Evolutionary conservation across 2,113 vertebrate genomes (phyloP).

Genomic region (Aptenodytes forsteri): DNA sequence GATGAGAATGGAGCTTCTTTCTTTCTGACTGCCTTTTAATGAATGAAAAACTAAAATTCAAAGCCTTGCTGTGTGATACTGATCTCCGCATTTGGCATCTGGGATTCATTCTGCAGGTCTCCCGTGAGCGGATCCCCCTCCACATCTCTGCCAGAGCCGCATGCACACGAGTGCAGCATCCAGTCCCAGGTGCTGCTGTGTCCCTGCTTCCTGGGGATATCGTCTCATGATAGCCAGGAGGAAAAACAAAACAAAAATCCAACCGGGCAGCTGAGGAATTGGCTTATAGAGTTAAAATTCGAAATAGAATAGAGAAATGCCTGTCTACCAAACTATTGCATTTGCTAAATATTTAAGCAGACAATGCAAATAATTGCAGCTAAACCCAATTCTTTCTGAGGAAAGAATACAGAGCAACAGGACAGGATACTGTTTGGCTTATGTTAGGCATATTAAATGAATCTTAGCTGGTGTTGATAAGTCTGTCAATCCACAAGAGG

Average conservation of each 20-base stretch:
- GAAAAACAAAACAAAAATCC: slow-evolving; percentile 12
- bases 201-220: background rate
- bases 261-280: background rate
- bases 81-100: background rate
- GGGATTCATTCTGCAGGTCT: background rate
- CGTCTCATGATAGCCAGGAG: background rate
- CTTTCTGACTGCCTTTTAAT: background rate
- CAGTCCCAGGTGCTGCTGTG: background rate
- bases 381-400: background rate
- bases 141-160: background rate
- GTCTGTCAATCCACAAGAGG: background rate
- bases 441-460: slow-evolving; percentile 21
- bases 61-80: background rate
- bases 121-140: background rate
- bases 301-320: background rate
- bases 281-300: background rate
- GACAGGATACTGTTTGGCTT: background rate
- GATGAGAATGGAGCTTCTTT: background rate
- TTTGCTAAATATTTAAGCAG: slow-evolving; percentile 42
- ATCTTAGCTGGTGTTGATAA: slow-evolving; percentile 4
- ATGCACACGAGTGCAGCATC: background rate
- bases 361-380: background rate
- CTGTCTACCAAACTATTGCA: background rate
- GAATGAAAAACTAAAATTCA: slow-evolving; percentile 15
- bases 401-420: background rate